Evolutionary conservation across 2,797 vertebrate species (phyloP), one percentile per base, ranked within the genome.

Genomic region (Phrynocephalus vlangalii): DNA sequence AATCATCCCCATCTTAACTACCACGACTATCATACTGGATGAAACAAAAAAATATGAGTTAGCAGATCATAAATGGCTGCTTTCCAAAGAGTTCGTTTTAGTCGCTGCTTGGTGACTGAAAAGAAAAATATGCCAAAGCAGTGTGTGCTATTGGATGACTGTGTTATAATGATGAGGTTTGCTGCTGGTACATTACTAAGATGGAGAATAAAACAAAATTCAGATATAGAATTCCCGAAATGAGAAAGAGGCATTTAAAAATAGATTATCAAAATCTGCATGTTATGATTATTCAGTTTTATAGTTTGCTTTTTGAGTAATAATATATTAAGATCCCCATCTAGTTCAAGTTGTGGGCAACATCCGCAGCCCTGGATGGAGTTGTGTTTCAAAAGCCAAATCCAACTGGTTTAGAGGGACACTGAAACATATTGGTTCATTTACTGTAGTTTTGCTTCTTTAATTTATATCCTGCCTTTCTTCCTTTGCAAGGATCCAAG

Each of bases 31-130:
- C 38, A 3, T 44, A 44, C 38, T 95, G 91, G 94, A 79, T 52
- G 93, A 94, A 94, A 91, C 94, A 28, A 7, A 76, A 77, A 79
- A 92, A 91, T 87, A 72, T 87, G 89, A 92, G 94, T 91, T 89
- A 85, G 79, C 84, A 94, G 95, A 95, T 96, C 95, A 93, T 93
- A 93, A 95, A 95, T 92, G 92, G 92, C 87, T 95, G 93, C 92
- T 87, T 92, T 93, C 90, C 94, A 95, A 93, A 77, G 85, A 79
- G 16, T 88, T 38, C n/a, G 67, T 92, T 95, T 95, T 91, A 92
- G 89, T 94, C 50, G 89, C 83, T 87, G 79, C 91, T 91, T 93
- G 87, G 90, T 93, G 91, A 93, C 79, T 89, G 78, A 94, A 92
- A 73, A 77, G 30, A 92, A 56, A 56, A 56, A 56, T 8, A 2